phyloP scores from a whole-genome alignment of 2,888 invertebrate genomes.

The Temnothorax ravouxi region DNA sequence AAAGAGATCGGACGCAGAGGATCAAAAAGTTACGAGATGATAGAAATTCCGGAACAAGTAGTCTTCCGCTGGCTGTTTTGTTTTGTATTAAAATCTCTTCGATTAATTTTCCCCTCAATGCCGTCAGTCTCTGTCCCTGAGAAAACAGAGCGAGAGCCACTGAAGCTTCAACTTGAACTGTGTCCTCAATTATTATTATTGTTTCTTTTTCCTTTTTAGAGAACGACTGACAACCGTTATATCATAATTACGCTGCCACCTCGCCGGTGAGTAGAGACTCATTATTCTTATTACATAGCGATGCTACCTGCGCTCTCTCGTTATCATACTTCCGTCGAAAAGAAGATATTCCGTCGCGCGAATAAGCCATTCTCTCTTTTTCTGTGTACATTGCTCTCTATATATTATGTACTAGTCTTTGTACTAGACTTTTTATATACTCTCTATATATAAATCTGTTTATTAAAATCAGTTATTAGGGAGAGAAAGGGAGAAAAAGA shows the following conservation, averaged over 20 bases:
- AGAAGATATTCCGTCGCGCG: constrained; percentile 15
- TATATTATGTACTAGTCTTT: background rate
- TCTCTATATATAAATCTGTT: background rate
- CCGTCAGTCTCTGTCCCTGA: background rate
- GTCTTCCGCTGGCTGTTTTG: constrained; percentile 24
- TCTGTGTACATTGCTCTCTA: background rate
- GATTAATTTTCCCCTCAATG: constrained; percentile 50
- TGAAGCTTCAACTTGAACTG: constrained; percentile 18
- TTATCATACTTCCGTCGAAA: constrained; percentile 7
- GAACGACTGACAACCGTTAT: constrained; percentile 41
- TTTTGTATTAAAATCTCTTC: constrained; percentile 59
- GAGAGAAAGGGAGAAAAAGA: background rate
- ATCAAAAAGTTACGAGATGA: constrained; percentile 34
- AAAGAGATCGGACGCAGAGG: constrained; percentile 16
- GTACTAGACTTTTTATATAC: background rate
- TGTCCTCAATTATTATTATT: background rate
- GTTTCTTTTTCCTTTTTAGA: background rate
- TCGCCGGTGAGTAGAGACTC: constrained; percentile 11
- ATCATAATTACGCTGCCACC: constrained; percentile 59
- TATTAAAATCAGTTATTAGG: background rate
- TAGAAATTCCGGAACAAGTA: constrained; percentile 26
- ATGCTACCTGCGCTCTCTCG: constrained; percentile 25
- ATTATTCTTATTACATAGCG: constrained; percentile 58
- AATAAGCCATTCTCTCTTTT: constrained; percentile 26
- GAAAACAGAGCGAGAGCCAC: background rate